Conservation (phyloP, 2,113 vertebrate species). For the Hiodon alosoides region DNA sequence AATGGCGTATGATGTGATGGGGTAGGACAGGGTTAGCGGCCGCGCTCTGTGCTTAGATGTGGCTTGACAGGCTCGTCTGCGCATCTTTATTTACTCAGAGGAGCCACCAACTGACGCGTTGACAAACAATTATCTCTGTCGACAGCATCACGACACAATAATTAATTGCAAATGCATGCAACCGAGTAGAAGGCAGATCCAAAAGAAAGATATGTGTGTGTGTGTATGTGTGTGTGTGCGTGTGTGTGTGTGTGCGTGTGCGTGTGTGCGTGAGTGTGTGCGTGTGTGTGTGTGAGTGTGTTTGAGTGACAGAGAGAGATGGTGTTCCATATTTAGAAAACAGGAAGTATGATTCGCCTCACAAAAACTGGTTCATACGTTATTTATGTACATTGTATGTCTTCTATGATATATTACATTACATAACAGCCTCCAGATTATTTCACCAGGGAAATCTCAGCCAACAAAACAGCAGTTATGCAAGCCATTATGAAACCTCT, state of each 20-base stretch:
- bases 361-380: too few species aligned
- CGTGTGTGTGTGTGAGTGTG: background rate
- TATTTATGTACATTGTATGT: too few species aligned
- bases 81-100: slow-evolving; percentile 50
- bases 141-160: slow-evolving; percentile 67
- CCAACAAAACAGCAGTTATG: slow-evolving; percentile 6
- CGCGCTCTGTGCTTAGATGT: slow-evolving; percentile 46
- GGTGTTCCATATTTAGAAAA: background rate
- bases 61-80: slow-evolving; percentile 38
- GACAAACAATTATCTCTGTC: slow-evolving; percentile 71
- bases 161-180: slow-evolving; percentile 66
- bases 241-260: background rate
- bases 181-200: slow-evolving; percentile 52
- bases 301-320: background rate
- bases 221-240: background rate
- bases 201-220: slow-evolving; percentile 35
- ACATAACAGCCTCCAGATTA: too few species aligned
- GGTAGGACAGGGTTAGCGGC: slow-evolving; percentile 39
- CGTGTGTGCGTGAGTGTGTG: background rate
- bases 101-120: slow-evolving; percentile 57
- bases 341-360: background rate
- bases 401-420: too few species aligned
- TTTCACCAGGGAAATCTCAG: too few species aligned
- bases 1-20: slow-evolving; percentile 35
- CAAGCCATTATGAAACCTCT: background rate